Evolutionary conservation across 1,140 invertebrate species (phyloP).

Genomic region (Pygmarrhopalites habei): DNA sequence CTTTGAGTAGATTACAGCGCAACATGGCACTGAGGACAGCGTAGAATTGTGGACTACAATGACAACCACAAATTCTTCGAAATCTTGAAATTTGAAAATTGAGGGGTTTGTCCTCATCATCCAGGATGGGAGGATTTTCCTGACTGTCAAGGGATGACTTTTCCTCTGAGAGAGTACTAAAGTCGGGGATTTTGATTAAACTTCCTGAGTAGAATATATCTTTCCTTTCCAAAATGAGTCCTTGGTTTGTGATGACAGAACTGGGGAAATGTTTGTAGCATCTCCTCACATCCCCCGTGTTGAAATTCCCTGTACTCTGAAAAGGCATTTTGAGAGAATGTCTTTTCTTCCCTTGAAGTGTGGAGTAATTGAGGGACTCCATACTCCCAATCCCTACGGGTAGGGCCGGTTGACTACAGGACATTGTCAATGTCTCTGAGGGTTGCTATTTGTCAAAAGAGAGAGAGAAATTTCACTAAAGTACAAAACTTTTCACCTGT

Average conservation of each 20-base stretch:
- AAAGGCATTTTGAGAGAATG: conserved; percentile 28
- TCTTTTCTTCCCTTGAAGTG: conserved; percentile 20
- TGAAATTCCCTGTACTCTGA: conserved; percentile 11
- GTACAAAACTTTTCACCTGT: neutral
- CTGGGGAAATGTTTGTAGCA: conserved; percentile 20
- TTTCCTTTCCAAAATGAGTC: conserved; percentile 70
- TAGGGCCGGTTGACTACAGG: conserved; percentile 39
- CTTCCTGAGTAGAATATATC: conserved; percentile 83
- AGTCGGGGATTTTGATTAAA: conserved; percentile 57
- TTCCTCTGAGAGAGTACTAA: conserved; percentile 26
- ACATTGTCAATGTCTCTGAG: conserved; percentile 34
- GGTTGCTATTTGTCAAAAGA: neutral
- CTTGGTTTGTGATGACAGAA: conserved; percentile 39
- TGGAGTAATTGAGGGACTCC: conserved; percentile 25
- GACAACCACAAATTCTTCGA: conserved; percentile 40
- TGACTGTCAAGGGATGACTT: neutral
- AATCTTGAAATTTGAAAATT: neutral
- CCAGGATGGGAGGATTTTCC: neutral
- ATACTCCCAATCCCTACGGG: conserved; percentile 33
- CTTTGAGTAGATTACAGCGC: conserved; percentile 70
- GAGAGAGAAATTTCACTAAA: neutral
- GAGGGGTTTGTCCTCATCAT: conserved; percentile 31
- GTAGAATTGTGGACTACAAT: conserved; percentile 46
- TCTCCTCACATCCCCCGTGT: conserved; percentile 11
- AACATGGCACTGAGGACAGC: conserved; percentile 73